Evolutionary conservation across 1,140 invertebrate genomes (phyloP).

Genomic region (Bombus balteatus): DNA sequence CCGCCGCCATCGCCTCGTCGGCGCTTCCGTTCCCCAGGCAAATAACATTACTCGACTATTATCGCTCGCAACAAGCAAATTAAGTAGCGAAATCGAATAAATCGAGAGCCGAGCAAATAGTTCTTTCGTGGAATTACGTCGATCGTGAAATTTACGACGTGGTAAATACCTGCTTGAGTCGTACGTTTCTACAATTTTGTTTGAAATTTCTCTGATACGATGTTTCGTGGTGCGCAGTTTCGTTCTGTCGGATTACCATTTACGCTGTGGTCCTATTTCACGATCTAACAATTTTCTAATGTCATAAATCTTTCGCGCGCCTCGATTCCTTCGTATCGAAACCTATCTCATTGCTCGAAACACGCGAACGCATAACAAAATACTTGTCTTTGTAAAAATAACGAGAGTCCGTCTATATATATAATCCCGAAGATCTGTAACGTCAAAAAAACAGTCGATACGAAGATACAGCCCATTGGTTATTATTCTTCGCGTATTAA

Average conservation of each 20-base stretch:
- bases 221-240: background rate
- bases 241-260: background rate
- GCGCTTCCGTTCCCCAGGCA: background rate
- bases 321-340: no score
- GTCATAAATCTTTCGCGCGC: no score
- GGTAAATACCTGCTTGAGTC: background rate
- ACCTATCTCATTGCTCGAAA: rapidly evolving
- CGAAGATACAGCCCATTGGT: no score
- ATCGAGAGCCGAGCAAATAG: background rate
- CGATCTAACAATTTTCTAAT: background rate
- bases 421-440: no score
- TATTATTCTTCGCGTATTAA: no score
- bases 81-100: background rate
- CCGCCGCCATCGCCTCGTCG: no score
- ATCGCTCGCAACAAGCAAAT: background rate
- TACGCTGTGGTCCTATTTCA: background rate
- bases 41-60: background rate
- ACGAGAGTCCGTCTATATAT: no score
- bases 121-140: background rate
- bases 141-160: background rate
- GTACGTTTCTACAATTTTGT: background rate
- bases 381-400: no score
- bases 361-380: background rate
- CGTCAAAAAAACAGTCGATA: no score
- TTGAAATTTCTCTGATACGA: background rate